Evolutionary conservation across 2,888 invertebrate genomes (phyloP).

Genomic region (Tetragonula carbonaria): DNA sequence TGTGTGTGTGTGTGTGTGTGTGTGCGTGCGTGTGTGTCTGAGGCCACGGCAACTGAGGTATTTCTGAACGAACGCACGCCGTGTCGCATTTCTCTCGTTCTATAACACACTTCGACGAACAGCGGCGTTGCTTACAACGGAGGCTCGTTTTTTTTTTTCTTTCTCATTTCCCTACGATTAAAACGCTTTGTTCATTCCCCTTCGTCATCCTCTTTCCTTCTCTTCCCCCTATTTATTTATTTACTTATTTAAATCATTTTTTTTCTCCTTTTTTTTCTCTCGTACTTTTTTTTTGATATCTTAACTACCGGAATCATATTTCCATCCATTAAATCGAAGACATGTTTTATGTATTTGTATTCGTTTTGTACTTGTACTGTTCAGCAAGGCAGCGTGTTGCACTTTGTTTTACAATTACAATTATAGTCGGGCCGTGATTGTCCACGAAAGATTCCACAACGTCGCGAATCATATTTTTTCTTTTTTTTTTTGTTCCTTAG

Average conservation of each 20-base stretch:
- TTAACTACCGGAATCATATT: conserved; percentile 82
- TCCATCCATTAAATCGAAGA: conserved; percentile 82
- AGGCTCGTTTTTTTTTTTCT: conserved; percentile 63
- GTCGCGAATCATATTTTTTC: conserved; percentile 67
- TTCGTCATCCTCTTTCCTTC: conserved; percentile 16
- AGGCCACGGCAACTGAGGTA: conserved; percentile 83
- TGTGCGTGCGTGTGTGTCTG: conserved; percentile 64
- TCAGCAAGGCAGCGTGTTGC: conserved; percentile 84
- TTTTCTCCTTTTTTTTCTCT: conserved; percentile 22
- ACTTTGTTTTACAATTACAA: conserved; percentile 83
- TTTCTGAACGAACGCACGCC: conserved; percentile 79
- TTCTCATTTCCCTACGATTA: conserved; percentile 73
- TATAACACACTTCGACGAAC: conserved; percentile 66
- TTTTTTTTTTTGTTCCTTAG: not conserved
- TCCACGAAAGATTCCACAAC: conserved; percentile 78
- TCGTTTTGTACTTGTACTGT: conserved; percentile 84
- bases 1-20: too few species aligned
- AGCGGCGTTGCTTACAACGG: conserved; percentile 74
- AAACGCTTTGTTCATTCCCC: conserved; percentile 65
- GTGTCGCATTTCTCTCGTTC: conserved; percentile 61
- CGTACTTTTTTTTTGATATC: conserved; percentile 74
- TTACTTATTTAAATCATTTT: conserved; percentile 29
- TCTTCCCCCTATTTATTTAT: conserved; percentile 8
- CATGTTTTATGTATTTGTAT: conserved; percentile 83
- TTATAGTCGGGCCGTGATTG: conserved; percentile 81